Base-by-base conservation (phyloP, 2,113 vertebrate genomes). In the Ancistrus triradiatus region DNA sequence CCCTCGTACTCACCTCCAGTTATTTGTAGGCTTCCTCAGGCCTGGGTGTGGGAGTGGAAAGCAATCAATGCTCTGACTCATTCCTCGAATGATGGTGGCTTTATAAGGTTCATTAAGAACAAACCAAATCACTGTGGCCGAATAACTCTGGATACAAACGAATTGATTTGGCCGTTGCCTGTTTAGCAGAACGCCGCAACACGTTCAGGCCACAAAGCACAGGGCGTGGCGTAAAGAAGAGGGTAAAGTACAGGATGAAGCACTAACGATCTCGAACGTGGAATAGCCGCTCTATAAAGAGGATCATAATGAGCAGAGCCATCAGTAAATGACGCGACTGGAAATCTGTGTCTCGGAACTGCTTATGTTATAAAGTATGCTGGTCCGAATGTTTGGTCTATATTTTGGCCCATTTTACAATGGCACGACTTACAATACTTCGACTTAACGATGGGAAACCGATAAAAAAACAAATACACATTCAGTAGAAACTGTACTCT, bases 21-120 rank as follows among this genome's bases (percentile, higher is more conserved):
- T 58, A 53, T 70, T 50, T 42, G 19, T 43, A 48, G 51, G 19
- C 49, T 44, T 43, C 44, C 40, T 35, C 21, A 13, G 37, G 35
- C 58, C 17, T 19, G 19, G 53, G 31, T 15, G 28, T 55, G 51
- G 46, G 43, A 44, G 42, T 37, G 58, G 25, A 53, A 66, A 51
- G 77, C 68, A 66, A 86, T 87, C 85, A 83, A 86, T 88, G 83
- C 55, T 52, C 69, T 89, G 86, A 88, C 74, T 88, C 85, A 87
- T 83, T 84, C 80, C 80, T 79, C 82, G 81, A 82, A 80, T 65
- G 43, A 77, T 62, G 77, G 78, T 77, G 74, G 76, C 82, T 79
- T 83, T 85, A 83, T 81, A 84, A 83, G 79, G 80, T 87, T 86
- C 81, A 81, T 84, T 83, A 79, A 73, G 75, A 33, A 69, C 78